Evolutionary conservation across 2,113 vertebrate genomes (phyloP).

Genomic region (Corvus moneduloides): DNA sequence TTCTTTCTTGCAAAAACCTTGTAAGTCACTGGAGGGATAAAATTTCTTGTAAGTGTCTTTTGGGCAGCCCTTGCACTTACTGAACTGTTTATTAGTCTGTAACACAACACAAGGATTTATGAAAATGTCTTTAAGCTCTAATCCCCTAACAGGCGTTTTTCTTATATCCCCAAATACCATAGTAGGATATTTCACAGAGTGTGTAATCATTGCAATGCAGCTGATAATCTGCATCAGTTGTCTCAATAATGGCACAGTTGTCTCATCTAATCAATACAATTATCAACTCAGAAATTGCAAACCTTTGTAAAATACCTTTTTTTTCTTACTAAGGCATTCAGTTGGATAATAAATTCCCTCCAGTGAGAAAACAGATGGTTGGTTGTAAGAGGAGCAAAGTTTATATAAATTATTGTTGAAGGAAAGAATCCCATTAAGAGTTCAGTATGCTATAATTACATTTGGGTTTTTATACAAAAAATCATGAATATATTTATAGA

Average conservation of each 20-base stretch:
- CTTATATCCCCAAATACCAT: neutral
- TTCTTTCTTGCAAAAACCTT: neutral
- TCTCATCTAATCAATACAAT: neutral
- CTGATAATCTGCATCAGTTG: neutral
- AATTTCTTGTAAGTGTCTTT: neutral
- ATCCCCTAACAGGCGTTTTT: neutral
- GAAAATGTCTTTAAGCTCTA: neutral
- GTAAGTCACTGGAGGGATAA: neutral
- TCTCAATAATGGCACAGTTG: neutral
- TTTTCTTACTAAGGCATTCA: neutral
- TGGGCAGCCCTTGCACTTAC: neutral
- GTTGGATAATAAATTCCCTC: neutral
- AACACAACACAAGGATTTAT: neutral
- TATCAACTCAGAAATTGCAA: neutral
- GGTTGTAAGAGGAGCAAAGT: neutral
- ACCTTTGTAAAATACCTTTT: neutral
- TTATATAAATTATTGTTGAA: neutral
- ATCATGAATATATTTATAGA: neutral
- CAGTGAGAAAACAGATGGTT: neutral
- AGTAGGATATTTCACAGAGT: neutral
- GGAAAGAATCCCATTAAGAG: neutral
- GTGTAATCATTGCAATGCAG: neutral
- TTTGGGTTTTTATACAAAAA: neutral
- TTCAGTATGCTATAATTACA: neutral
- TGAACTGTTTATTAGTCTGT: neutral